These are phyloP conservation scores for Apteryx mantelli DNA, from an alignment of 2,113 vertebrate genomes.

Conservation along the genomic window DNA sequence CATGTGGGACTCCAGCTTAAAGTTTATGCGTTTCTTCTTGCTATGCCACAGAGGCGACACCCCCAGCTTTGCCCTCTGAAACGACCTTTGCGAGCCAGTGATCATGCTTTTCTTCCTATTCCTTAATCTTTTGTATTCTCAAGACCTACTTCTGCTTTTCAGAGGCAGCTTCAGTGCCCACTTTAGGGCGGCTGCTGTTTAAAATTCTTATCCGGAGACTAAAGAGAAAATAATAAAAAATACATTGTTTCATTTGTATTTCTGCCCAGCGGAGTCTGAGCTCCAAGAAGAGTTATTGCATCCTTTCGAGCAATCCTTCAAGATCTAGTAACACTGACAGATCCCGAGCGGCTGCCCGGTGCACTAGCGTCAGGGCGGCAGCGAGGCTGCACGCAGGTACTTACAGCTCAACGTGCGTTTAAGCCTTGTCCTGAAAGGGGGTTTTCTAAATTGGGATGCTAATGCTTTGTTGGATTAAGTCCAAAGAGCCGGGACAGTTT, in stretches of 20 bases:
- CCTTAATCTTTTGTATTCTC: background rate
- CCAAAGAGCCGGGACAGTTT: background rate
- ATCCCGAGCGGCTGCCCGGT: background rate
- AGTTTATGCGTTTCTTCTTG: slow-evolving; percentile 45
- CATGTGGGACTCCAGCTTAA: slow-evolving; percentile 35
- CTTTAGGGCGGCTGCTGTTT: background rate
- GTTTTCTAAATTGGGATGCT: rapidly evolving
- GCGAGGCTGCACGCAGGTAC: background rate
- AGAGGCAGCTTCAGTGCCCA: background rate
- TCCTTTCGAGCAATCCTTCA: background rate
- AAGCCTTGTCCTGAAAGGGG: background rate
- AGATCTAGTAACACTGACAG: background rate
- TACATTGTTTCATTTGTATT: background rate
- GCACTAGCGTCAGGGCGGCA: rapidly evolving
- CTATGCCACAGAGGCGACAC: background rate
- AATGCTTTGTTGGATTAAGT: background rate
- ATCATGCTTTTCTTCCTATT: background rate
- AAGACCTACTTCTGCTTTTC: background rate
- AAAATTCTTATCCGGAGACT: slow-evolving; percentile 29
- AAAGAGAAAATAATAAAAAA: background rate
- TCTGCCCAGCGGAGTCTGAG: background rate
- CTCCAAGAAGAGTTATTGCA: slow-evolving; percentile 19
- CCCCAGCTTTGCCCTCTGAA: slow-evolving; percentile 19
- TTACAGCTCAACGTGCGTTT: rapidly evolving
- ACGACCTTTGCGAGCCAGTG: background rate